A percentile compares a stretch with the other conserved stretches of the same genome.
Conservation (phyloP, 1,140 invertebrate species). For the Micrasema minimum region DNA sequence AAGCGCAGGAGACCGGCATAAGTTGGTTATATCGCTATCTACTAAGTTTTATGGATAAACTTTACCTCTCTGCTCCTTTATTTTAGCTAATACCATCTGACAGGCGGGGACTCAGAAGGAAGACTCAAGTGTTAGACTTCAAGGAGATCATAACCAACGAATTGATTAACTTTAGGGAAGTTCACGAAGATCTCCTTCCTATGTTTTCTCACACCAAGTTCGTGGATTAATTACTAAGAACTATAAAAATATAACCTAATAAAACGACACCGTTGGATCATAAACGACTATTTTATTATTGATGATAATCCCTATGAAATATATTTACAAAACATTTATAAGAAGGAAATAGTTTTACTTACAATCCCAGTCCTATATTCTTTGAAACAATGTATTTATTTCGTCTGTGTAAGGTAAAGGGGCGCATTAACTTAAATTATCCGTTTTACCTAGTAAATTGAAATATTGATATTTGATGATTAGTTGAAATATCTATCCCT, state of each 20-base stretch:
- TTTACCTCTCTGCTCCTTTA: no score
- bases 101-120: background rate
- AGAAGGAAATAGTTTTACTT: conserved; percentile 46
- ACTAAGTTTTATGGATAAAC: no score
- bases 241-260: background rate
- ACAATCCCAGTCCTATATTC: conserved; percentile 14
- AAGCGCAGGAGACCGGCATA: no score
- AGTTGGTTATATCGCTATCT: no score
- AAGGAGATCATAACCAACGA: conserved; percentile 21
- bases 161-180: conserved; percentile 28
- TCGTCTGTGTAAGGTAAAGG: no score
- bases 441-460: no score
- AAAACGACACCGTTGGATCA: conserved; percentile 32
- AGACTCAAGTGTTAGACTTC: conserved; percentile 10
- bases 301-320: conserved; percentile 45
- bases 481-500: no score
- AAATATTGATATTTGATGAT: no score
- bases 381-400: no score
- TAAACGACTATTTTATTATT: conserved; percentile 51
- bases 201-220: conserved; percentile 40
- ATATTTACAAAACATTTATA: conserved; percentile 50
- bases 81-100: background rate
- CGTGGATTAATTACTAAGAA: background rate
- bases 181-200: conserved; percentile 27
- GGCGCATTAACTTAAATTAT: no score